Base-by-base conservation (phyloP, 1,140 invertebrate genomes). In the Euglossa dilemma region DNA sequence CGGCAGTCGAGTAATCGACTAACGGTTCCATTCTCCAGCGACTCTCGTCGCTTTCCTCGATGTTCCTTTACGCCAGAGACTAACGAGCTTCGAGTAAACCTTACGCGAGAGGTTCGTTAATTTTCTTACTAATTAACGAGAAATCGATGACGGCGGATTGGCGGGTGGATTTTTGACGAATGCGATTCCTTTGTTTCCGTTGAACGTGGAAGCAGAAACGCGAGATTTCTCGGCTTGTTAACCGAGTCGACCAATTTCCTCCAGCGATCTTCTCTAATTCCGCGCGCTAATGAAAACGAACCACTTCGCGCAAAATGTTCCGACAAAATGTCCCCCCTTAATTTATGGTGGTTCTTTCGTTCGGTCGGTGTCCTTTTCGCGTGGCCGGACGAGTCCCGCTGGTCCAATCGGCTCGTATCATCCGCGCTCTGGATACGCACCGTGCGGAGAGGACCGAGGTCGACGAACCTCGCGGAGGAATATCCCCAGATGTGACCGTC, bases 61-160 rank as follows among this genome's bases (percentile, higher is more conserved):
- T 63, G 47, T 56, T 70, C 45, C 3, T 56, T 67, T n/a, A 36
- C 54, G 72, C 67, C 61, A 86, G 69, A 83, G 73, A 61, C 43
- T 86, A 87, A 86, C 72, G 74, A 86, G 64, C 54, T 63, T 81
- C 56, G 45, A 5, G 57, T 45, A 61, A 73, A 86, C 59, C 80
- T 75, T 84, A 69, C 52, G 50, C 61, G 50, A 23, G 36, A 36
- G 50, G 52, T 63, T 86, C 73, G 72, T 66, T 70, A 80, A 84
- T 84, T 69, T 77, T 76, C 77, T 80, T 87, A 80, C 82, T 80
- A 87, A 87, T 87, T 87, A 80, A 69, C 61, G 63, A 16, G 71
- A 43, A 50, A 57, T 72, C 76, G 54, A 72, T 66, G 28, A 52
- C 52, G 25, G 28, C 50, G 28, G 23, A 28, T 28, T 63, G 52